Evolutionary conservation across 2,797 vertebrate species (phyloP).

Genomic region (Pampus argenteus): DNA sequence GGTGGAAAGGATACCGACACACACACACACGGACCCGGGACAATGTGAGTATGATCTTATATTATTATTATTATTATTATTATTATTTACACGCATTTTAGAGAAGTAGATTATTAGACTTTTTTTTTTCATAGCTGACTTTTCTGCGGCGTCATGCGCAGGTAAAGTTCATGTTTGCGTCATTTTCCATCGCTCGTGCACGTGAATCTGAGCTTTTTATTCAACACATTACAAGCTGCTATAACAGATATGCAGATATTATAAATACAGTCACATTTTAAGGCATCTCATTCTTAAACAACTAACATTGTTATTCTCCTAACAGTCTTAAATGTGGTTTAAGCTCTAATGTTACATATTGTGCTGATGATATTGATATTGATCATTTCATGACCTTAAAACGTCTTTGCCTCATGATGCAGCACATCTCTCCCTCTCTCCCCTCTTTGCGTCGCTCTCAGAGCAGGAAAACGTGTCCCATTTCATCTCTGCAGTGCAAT

Average conservation of each 20-base stretch:
- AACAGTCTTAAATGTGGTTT: neutral
- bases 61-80: too few relatives aligned
- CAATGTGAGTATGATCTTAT: constrained; percentile 76
- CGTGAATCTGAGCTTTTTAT: neutral
- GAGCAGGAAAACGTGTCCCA: constrained; percentile 53
- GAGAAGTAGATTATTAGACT: accelerated
- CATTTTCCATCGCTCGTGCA: neutral
- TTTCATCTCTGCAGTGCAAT: constrained; percentile 69
- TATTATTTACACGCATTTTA: neutral
- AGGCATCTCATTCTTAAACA: neutral
- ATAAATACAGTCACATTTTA: neutral
- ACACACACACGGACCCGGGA: constrained; percentile 14
- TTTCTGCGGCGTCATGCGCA: constrained; percentile 35
- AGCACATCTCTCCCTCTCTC: constrained; percentile 56
- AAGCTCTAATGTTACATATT: neutral
- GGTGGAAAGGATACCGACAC: constrained; percentile 44
- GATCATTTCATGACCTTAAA: constrained; percentile 74
- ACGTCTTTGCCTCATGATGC: constrained; percentile 76
- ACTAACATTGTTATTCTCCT: neutral
- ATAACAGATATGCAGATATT: neutral
- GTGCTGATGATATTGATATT: too few relatives aligned
- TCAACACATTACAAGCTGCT: neutral
- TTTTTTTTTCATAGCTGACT: constrained; percentile 19
- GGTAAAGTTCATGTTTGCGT: constrained; percentile 32
- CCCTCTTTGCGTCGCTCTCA: constrained; percentile 22